Base-by-base conservation (phyloP, 1,140 invertebrate species). In the Solenopsis invicta region DNA sequence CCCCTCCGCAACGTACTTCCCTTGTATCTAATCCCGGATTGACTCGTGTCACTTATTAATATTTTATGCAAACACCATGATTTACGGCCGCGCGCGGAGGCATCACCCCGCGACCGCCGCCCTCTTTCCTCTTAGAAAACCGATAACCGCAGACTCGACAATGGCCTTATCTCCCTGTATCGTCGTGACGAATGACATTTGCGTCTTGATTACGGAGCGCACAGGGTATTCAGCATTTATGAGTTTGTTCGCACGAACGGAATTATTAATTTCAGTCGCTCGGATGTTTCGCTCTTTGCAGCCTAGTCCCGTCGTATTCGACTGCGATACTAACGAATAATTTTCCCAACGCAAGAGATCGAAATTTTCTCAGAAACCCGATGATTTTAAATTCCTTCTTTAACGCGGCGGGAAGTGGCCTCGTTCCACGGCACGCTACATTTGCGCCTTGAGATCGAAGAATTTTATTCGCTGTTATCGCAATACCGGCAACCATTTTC, bases 41-140 rank as follows among this genome's bases (percentile, higher is more conserved):
- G 94, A 95, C 95, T 95, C 94, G 94, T 95, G 94, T 95, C 94
- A 94, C 94, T 95, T 95, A 95, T 95, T 95, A 95, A 95, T 95
- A 95, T 95, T 95, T 95, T 95, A 95, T 95, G 94, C 94, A 95
- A 95, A 95, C 94, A 94, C 92, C 90, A 89, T 94, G 94, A 95
- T 95, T 95, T 95, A 95, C 92, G 93, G 89, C 87, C n/a, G 48
- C 78, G 88, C 86, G 88, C 89, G 89, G 87, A 90, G 87, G 90
- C 89, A 91, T 94, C 93, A 92, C 85, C 34, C 34, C 50, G 45
- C 29, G 29, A 29, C 48, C 56, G 18, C 21, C 74, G 13, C 71
- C 76, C 34, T 24, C 61, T 54, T 50, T 80, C 78, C 67, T 71
- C 72, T 82, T 37, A 16, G 81, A 85, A 59, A 80, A 18, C 56